These are phyloP conservation scores for Antheraea pernyi DNA, from an alignment of 1,140 invertebrate species.

Conservation along the genomic window DNA sequence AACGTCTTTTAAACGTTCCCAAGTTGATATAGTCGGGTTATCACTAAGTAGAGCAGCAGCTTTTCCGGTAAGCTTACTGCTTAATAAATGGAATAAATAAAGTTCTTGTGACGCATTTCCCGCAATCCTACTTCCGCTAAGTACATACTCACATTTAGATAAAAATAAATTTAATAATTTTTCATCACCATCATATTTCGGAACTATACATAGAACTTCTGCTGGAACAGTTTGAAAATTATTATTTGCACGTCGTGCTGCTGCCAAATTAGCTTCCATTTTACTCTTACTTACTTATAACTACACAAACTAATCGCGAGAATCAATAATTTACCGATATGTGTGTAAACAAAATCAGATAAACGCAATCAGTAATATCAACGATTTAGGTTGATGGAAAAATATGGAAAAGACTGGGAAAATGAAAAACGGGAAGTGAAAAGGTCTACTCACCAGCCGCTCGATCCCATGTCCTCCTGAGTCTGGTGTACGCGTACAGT, in stretches of 20 bases:
- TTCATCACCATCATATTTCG: constrained; percentile 11
- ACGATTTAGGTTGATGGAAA: not conserved
- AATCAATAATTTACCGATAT: constrained; percentile 3
- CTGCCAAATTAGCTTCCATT: not conserved
- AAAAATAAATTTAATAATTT: constrained; percentile 18
- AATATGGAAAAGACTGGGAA: not conserved
- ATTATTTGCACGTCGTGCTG: not conserved
- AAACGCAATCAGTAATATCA: not conserved
- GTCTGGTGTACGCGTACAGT: not conserved
- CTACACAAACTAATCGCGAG: not conserved
- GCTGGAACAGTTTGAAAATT: not conserved
- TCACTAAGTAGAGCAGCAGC: constrained; percentile 18
- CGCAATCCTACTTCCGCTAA: constrained; percentile 7
- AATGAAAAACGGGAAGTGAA: not conserved
- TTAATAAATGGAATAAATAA: constrained; percentile 2
- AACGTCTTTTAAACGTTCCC: constrained; percentile 9
- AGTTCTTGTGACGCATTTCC: not conserved
- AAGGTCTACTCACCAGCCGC: not conserved
- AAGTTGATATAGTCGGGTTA: constrained; percentile 8
- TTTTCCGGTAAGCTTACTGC: constrained; percentile 9
- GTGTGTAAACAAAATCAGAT: constrained; percentile 2
- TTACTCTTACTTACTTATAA: not conserved
- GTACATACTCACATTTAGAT: constrained; percentile 16
- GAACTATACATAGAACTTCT: not conserved
- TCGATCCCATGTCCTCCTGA: constrained; percentile 1